Evolutionary conservation across 2,113 vertebrate genomes (phyloP).

Genomic region (Phaethornis superciliosus): DNA sequence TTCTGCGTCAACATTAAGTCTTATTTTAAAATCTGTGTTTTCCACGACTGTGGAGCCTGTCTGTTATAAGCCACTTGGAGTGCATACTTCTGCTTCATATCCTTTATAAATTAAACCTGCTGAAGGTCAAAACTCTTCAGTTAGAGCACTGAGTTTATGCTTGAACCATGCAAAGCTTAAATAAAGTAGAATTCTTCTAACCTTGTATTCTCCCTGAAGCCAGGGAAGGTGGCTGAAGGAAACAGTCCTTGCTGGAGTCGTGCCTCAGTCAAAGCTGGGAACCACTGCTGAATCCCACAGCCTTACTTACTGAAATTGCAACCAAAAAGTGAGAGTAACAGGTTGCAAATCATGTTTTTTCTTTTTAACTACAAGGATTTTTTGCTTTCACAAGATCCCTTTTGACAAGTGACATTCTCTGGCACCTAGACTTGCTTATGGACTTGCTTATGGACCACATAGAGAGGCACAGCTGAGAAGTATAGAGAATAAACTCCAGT

Average conservation of each 20-base stretch:
- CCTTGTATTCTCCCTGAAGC: background rate
- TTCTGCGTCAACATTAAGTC: background rate
- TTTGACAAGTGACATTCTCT: background rate
- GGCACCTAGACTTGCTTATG: background rate
- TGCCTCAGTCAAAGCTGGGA: background rate
- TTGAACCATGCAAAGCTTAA: background rate
- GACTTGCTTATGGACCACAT: background rate
- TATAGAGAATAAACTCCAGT: background rate
- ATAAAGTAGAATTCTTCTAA: background rate
- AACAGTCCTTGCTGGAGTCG: background rate
- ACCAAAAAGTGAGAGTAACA: background rate
- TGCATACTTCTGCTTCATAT: background rate
- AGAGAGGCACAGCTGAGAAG: background rate
- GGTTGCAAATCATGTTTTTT: background rate
- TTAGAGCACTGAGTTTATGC: background rate
- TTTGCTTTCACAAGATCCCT: background rate
- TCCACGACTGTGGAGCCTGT: rapidly evolving
- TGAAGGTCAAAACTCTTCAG: background rate
- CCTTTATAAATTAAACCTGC: background rate
- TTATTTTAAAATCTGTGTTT: background rate
- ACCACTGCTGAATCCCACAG: background rate
- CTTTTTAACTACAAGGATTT: background rate
- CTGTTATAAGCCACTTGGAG: background rate
- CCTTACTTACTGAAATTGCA: background rate
- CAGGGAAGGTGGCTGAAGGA: rapidly evolving